Conservation (phyloP, 92 coral and sea anemone genomes). For the Isaurus tuberculatus region DNA sequence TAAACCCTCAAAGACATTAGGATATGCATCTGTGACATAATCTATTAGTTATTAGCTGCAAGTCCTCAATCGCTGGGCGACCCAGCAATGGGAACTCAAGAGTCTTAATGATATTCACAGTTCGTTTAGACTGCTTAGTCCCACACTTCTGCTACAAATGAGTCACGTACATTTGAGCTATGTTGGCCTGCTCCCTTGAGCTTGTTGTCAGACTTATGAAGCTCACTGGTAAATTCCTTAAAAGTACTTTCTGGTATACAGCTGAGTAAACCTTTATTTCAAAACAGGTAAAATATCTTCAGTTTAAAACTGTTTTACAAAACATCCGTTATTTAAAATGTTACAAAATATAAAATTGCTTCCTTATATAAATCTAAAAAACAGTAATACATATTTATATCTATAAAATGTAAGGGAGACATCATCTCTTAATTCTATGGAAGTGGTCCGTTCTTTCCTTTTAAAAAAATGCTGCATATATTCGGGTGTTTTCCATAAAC, state of each 20-base stretch:
- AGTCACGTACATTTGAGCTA: neutral
- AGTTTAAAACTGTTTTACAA: too few species aligned
- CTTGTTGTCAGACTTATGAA: neutral
- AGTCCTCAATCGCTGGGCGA: neutral
- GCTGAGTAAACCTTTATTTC: neutral
- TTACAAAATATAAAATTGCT: too few species aligned
- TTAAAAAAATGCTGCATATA: too few species aligned
- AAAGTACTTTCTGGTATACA: neutral
- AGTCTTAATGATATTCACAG: neutral
- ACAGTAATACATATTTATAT: too few species aligned
- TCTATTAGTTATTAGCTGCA: neutral
- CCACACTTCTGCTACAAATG: neutral
- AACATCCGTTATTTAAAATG: too few species aligned
- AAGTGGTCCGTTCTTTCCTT: too few species aligned
- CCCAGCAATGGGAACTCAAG: neutral
- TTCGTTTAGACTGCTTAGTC: neutral
- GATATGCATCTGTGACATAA: neutral
- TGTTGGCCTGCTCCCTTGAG: conserved; percentile 6
- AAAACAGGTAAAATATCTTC: too few species aligned
- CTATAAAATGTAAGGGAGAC: too few species aligned
- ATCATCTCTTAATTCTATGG: too few species aligned
- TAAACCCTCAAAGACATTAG: neutral
- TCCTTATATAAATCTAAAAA: too few species aligned
- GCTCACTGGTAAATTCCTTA: neutral
- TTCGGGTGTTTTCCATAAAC: too few species aligned